Conservation (phyloP, 2,113 vertebrate genomes). For the Dermatemys mawii region DNA sequence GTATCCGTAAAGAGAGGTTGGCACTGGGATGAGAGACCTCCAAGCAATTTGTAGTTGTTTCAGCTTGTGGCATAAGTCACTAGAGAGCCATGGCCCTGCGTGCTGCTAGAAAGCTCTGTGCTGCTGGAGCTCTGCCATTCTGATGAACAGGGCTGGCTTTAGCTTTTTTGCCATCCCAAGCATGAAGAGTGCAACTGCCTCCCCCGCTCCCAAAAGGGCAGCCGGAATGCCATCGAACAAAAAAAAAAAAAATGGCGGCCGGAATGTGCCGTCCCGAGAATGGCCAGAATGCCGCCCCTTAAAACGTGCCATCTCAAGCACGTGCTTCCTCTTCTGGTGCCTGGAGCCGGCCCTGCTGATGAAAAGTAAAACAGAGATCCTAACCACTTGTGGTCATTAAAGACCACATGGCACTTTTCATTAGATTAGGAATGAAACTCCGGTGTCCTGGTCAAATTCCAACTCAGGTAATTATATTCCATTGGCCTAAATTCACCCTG, state of each 20-base stretch:
- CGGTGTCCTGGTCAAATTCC: neutral
- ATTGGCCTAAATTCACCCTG: neutral
- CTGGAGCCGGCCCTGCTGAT: too few relatives aligned
- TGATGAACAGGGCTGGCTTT: too few relatives aligned
- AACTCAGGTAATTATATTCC: conserved; percentile 12
- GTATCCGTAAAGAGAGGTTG: neutral
- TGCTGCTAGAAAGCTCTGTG: neutral
- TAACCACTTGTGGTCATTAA: fast-evolving
- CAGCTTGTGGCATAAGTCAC: neutral
- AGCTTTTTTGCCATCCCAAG: too few relatives aligned
- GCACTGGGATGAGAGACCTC: neutral
- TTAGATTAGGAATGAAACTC: neutral
- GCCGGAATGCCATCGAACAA: too few relatives aligned
- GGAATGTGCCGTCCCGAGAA: too few relatives aligned
- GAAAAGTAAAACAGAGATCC: neutral
- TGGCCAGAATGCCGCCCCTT: too few relatives aligned
- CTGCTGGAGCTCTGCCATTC: neutral
- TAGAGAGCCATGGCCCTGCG: neutral
- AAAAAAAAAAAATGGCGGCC: too few relatives aligned
- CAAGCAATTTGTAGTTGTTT: fast-evolving
- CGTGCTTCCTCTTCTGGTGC: too few relatives aligned
- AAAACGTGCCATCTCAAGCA: too few relatives aligned
- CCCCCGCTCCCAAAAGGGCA: too few relatives aligned
- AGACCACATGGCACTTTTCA: neutral
- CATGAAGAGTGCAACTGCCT: too few relatives aligned